Evolutionary conservation across 1,140 invertebrate genomes (phyloP).

Genomic region (Scaptomyza hsui): DNA sequence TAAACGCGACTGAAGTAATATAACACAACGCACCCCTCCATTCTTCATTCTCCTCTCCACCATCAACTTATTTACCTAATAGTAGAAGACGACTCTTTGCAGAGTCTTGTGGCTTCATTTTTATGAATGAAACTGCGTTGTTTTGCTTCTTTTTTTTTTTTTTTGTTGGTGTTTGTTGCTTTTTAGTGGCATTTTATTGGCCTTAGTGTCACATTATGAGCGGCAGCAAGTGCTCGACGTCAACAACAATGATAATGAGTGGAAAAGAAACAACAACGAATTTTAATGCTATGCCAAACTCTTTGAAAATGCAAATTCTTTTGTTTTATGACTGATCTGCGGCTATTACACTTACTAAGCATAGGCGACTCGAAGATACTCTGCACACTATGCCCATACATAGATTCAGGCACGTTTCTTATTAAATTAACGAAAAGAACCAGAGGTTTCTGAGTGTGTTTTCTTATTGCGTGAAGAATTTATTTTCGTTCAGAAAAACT

Average conservation of each 20-base stretch:
- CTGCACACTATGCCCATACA: too few species aligned
- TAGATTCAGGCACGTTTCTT: too few species aligned
- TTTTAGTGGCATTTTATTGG: conserved; percentile 66
- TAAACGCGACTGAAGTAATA: conserved; percentile 52
- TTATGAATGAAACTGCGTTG: conserved; percentile 69
- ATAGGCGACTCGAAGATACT: too few species aligned
- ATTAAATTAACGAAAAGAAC: too few species aligned
- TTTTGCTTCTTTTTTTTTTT: conserved; percentile 8
- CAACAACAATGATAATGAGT: conserved; percentile 11
- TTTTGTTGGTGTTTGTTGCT: conserved; percentile 38
- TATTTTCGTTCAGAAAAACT: too few species aligned
- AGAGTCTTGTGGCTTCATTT: conserved; percentile 48
- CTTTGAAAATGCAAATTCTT: conserved; percentile 24
- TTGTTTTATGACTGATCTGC: conserved; percentile 1
- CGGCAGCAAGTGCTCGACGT: conserved; percentile 11
- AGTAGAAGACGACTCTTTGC: conserved; percentile 20
- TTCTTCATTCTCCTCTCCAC: background rate
- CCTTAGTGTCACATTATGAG: conserved; percentile 54
- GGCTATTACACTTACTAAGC: background rate
- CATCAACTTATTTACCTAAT: conserved; percentile 18
- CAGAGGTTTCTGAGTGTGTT: too few species aligned
- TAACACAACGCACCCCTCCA: conserved; percentile 13
- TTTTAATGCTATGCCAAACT: conserved; percentile 18
- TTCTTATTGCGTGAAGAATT: too few species aligned
- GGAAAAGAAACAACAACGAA: conserved; percentile 21